phyloP scores from a whole-genome alignment of 1,140 invertebrate species.

The Drosophila mauritiana region DNA sequence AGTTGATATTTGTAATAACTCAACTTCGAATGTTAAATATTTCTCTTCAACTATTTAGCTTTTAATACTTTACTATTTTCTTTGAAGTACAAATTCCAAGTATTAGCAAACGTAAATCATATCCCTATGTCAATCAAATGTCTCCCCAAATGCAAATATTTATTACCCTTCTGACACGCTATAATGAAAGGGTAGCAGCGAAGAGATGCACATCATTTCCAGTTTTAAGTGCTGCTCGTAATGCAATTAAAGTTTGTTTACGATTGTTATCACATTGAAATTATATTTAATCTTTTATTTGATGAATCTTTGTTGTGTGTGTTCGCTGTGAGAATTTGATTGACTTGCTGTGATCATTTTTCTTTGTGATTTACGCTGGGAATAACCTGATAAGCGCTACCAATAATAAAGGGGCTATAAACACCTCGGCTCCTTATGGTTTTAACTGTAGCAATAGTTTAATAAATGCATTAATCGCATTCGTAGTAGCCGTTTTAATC shows the following conservation, averaged over 20 bases:
- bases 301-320: conserved; percentile 9
- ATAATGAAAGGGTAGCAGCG: conserved; percentile 17
- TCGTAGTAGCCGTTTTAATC: conserved; percentile 16
- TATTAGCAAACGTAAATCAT: background rate
- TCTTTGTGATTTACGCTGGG: background rate
- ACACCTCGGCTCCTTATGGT: background rate
- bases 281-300: conserved; percentile 21
- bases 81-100: too few species aligned
- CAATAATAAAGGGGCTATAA: background rate
- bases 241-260: conserved; percentile 39
- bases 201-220: conserved; percentile 18
- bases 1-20: too few species aligned
- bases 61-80: too few species aligned
- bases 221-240: conserved; percentile 35
- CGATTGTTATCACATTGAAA: conserved; percentile 32
- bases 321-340: conserved; percentile 4
- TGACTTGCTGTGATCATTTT: background rate
- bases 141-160: background rate
- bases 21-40: too few species aligned
- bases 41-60: too few species aligned
- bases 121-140: background rate
- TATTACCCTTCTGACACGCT: background rate
- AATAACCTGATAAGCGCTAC: conserved; percentile 17
- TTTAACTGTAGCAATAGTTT: background rate
- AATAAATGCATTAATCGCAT: conserved; percentile 5